phyloP scores from a whole-genome alignment of 2,888 invertebrate genomes.

The Cryptocephalus moraei region DNA sequence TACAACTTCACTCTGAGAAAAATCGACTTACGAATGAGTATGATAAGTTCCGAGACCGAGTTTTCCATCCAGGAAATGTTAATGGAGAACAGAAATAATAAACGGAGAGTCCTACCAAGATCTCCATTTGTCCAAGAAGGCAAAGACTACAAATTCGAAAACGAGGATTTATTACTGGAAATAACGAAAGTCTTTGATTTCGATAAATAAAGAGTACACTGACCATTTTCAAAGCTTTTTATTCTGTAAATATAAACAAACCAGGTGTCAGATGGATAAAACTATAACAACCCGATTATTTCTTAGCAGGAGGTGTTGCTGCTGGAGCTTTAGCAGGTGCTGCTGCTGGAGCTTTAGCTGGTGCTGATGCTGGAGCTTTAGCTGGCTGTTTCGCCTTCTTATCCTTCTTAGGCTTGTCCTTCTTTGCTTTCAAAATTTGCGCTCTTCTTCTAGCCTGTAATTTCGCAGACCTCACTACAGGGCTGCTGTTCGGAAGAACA shows the following conservation, averaged over 20 bases:
- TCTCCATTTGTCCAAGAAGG: no score
- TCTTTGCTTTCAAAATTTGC: slow-evolving; percentile 42
- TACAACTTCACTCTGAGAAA: slow-evolving; percentile 20
- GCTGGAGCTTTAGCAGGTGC: slow-evolving; percentile 21
- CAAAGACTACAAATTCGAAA: no score
- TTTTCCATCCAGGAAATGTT: slow-evolving; percentile 21
- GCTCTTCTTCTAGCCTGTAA: slow-evolving; percentile 43
- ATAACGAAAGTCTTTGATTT: no score
- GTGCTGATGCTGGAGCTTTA: slow-evolving; percentile 14
- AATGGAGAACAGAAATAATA: slow-evolving; percentile 12
- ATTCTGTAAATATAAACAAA: slow-evolving; percentile 1
- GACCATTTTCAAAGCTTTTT: not conserved
- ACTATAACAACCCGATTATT: slow-evolving; percentile 3
- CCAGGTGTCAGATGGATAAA: not conserved
- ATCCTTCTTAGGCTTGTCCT: slow-evolving; percentile 43
- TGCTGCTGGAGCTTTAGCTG: slow-evolving; percentile 13
- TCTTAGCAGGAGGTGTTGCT: slow-evolving; percentile 11
- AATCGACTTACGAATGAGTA: slow-evolving; percentile 29
- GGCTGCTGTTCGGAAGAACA: slow-evolving; percentile 29
- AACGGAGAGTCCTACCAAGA: no score
- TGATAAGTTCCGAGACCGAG: slow-evolving; percentile 18
- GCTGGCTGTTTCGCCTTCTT: slow-evolving; percentile 18
- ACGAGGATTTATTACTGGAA: no score
- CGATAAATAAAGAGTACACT: no score
- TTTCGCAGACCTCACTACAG: slow-evolving; percentile 43